Base-by-base conservation (phyloP, 2,888 invertebrate genomes). In the Drosophila anceps region DNA sequence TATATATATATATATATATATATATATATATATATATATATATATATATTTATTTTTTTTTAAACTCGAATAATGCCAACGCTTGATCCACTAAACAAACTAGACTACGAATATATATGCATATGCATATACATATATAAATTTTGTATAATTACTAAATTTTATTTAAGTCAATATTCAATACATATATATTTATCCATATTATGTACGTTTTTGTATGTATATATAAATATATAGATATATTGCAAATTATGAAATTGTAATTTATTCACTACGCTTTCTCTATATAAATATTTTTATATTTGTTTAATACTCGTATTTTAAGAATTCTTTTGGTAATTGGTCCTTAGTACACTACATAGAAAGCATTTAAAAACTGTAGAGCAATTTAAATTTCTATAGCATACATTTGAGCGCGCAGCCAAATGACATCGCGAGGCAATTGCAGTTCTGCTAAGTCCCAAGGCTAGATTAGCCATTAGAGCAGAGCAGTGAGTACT, bases 261-360 rank as follows among this genome's bases (percentile, higher is more conserved):
- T 39, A 65, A 70, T 72, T 57, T 44, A 48, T 68, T 66, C 61
- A 46, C 74, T 76, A 81, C 73, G 53, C 37, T 60, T 71, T 51
- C 60, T 69, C 63, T 57, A 67, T 24, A 20, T 61, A 13, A 37
- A 15, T 37, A 5, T 48, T 10, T 31, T 50, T 13, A 20, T 62
- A 51, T 62, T 13, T 51, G 61, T 74, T 50, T 46, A 53, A 33
- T 64, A 68, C 37, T 64, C 66, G 5, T 58, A 60, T 50, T 59
- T 59, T 53, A 59, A 69, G 55, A 48, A 41, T 48, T 73, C 73
- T 75, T 61, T 75, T 69, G 69, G 66, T 84, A 85, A 83, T 85
- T 85, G 85, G 85, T 85, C 85, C 85, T 85, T 85, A 84, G 83
- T 85, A 79, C 82, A 80, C 84, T 84, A 84, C 74, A 73, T 76